Base-by-base conservation (phyloP, 1,140 invertebrate species). In the Amyelois transitella region DNA sequence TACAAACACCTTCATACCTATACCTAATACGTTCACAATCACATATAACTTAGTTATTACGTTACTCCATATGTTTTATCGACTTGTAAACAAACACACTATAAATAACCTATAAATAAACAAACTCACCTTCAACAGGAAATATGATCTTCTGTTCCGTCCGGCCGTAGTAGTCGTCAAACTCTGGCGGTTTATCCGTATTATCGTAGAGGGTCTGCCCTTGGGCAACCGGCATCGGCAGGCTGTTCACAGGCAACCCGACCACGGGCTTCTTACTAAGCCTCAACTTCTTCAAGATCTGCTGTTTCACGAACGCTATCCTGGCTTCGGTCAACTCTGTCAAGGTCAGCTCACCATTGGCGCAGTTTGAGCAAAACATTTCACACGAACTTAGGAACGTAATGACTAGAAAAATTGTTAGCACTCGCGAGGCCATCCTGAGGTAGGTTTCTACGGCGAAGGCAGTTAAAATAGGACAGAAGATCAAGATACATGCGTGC, bases 61-160 rank as follows among this genome's bases (percentile, higher is more conserved):
- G n/a, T n/a, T n/a, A n/a, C n/a, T n/a, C n/a, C n/a, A n/a, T n/a
- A n/a, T n/a, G n/a, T n/a, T n/a, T n/a, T n/a, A n/a, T n/a, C 3
- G 12, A 32, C 10, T 32, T 32, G 8, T 24, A 24, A 3, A 5
- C 3, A 5, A 3, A 24, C 22, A 5, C 22, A 3, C 25, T 10
- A 10, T 32, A 32, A 32, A 32, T 28, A 61, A 48, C 2, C 2
- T 4, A 38, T 8, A 45, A 10, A 19, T 10, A 21, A 21, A 10
- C 1, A 50, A 64, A 55, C 80, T 80, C 76, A 95, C 94, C 93
- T 91, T 93, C 90, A 69, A 92, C 91, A 1, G 94, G 92, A 62
- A 95, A 94, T 21, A 95, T 91, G 25, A 95, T 93, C 56, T 94
- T 92, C 84, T 94, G 93, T 60, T 94, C 94, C 5, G 94, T 95